Conservation (phyloP, 2,113 vertebrate genomes). For the Hystrix cristata region DNA sequence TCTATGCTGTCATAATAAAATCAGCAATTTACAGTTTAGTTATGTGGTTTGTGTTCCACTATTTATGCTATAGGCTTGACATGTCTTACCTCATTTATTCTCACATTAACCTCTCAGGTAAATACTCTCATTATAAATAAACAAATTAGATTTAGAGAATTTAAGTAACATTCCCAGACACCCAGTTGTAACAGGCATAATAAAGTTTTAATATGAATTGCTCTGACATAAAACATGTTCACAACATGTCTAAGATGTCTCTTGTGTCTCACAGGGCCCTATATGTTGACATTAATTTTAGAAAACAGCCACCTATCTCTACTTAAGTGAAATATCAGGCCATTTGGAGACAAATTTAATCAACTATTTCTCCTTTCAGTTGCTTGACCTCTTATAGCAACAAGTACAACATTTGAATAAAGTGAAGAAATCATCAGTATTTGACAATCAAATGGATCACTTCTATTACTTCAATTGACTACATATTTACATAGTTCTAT, state of each 20-base stretch:
- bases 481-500: not conserved
- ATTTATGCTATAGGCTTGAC: not conserved
- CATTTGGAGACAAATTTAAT: not conserved
- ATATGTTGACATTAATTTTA: not conserved
- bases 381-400: not conserved
- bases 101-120: not conserved
- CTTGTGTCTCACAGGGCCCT: not conserved
- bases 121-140: slow-evolving; percentile 13
- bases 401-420: not conserved
- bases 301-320: not conserved
- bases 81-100: not conserved
- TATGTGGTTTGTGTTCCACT: not conserved
- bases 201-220: not conserved
- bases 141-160: not conserved
- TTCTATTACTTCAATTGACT: not conserved
- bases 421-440: not conserved
- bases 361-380: not conserved
- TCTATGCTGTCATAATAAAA: not conserved
- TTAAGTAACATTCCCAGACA: not conserved
- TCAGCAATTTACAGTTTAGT: not conserved
- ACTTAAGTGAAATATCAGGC: not conserved
- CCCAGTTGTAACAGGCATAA: not conserved
- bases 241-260: not conserved
- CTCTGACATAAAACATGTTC: not conserved
- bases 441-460: not conserved